Evolutionary conservation across 1,140 invertebrate genomes (phyloP).

Genomic region (Brachionus paranguensis): DNA sequence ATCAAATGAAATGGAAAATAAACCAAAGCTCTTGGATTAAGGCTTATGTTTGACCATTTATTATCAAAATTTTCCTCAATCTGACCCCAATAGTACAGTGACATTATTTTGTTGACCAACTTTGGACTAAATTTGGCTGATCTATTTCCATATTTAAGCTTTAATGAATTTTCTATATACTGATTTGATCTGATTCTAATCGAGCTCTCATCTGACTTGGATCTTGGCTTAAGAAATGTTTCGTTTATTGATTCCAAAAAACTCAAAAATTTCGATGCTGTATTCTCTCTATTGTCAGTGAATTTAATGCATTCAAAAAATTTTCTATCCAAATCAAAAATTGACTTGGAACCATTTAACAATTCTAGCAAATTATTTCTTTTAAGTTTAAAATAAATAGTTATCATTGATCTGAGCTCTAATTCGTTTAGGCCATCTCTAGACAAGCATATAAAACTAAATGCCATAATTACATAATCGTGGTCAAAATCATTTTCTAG

Average conservation of each 20-base stretch:
- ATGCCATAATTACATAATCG: conserved; percentile 45
- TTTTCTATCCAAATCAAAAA: background rate
- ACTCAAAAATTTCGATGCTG: conserved; percentile 13
- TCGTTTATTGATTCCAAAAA: conserved; percentile 16
- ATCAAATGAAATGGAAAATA: conserved; percentile 32
- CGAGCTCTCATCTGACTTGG: background rate
- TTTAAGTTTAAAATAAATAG: background rate
- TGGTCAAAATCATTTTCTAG: conserved; percentile 50
- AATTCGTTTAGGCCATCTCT: conserved; percentile 41
- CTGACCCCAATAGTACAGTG: background rate
- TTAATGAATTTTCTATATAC: background rate
- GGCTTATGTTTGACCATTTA: background rate
- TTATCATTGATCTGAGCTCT: background rate
- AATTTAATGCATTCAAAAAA: background rate
- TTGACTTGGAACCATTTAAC: background rate
- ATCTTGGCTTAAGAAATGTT: conserved; percentile 25
- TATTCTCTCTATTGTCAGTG: background rate
- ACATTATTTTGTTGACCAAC: conserved; percentile 16
- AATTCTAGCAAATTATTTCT: background rate
- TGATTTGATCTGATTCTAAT: conserved; percentile 20
- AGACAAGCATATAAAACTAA: conserved; percentile 48
- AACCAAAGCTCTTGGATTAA: background rate
- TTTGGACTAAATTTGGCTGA: background rate
- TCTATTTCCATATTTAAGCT: background rate
- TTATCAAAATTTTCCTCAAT: background rate